Evolutionary conservation across 2,888 invertebrate species (phyloP).

Genomic region (Phanerotoma sp.): DNA sequence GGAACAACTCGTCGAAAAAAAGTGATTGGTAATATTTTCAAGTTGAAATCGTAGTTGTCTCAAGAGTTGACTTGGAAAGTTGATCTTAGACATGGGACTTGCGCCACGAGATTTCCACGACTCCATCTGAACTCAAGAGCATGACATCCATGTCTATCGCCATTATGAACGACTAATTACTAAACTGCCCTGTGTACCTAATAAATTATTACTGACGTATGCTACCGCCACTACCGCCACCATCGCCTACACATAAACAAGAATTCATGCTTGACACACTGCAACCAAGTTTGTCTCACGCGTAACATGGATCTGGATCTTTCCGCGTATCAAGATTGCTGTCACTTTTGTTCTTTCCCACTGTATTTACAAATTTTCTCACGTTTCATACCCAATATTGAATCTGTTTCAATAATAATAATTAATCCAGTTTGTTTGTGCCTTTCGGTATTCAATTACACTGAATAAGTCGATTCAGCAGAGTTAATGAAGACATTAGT

Average conservation of each 20-base stretch:
- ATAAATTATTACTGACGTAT: constrained; percentile 36
- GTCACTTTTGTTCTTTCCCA: neutral
- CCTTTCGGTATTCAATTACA: no score
- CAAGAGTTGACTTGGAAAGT: constrained; percentile 3
- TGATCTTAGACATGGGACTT: neutral
- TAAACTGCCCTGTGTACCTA: constrained; percentile 41
- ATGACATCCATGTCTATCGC: constrained; percentile 7
- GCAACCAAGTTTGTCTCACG: neutral
- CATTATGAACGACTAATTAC: constrained; percentile 45
- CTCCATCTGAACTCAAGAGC: constrained; percentile 7
- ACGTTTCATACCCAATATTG: no score
- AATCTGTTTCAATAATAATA: no score
- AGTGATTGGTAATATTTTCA: constrained; percentile 5
- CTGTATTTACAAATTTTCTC: neutral
- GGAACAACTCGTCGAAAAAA: neutral
- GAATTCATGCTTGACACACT: constrained; percentile 1
- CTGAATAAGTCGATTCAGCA: no score
- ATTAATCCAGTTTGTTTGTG: no score
- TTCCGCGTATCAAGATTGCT: neutral
- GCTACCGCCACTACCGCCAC: neutral
- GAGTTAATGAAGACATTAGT: no score
- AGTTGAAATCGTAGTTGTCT: constrained; percentile 3
- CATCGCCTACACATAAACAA: constrained; percentile 1
- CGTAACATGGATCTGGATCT: neutral
- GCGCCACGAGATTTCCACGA: constrained; percentile 21